Conservation (phyloP, 2,113 vertebrate species). For the Stigmatopora nigra region DNA sequence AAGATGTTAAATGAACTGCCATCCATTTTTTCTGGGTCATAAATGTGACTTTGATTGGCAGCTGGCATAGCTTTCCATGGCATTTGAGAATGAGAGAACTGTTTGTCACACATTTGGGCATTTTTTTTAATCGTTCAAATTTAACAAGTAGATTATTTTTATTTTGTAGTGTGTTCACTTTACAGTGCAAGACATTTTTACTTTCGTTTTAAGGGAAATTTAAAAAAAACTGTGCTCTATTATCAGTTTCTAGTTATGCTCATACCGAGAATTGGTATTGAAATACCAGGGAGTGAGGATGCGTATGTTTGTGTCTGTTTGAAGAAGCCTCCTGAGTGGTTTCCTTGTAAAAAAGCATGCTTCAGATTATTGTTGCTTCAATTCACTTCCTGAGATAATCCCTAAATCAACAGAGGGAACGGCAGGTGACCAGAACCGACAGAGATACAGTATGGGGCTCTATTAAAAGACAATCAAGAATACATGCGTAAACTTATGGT, state of each 20-base stretch:
- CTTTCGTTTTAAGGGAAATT: not conserved
- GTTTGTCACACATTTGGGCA: too few relatives aligned
- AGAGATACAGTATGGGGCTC: constrained; percentile 50
- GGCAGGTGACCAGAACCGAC: constrained; percentile 60
- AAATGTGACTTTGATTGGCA: too few relatives aligned
- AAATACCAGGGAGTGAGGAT: not conserved
- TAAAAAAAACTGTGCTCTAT: not conserved
- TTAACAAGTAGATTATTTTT: not conserved
- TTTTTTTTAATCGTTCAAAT: not conserved
- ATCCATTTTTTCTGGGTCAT: too few relatives aligned
- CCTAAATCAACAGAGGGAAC: constrained; percentile 62
- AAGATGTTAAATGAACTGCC: too few relatives aligned
- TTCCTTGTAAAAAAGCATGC: constrained; percentile 52
- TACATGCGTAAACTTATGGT: constrained; percentile 42
- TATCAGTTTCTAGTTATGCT: not conserved
- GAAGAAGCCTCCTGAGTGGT: constrained; percentile 17
- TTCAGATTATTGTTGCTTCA: constrained; percentile 64
- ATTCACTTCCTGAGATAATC: constrained; percentile 72
- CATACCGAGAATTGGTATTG: not conserved
- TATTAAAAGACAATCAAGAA: constrained; percentile 49
- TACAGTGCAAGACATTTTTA: not conserved
- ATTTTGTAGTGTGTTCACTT: not conserved
- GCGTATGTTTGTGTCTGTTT: constrained; percentile 36
- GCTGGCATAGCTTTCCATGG: too few relatives aligned
- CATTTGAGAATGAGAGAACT: too few relatives aligned